These are phyloP conservation scores for Eustalomyia histrio DNA, from an alignment of 2,888 invertebrate species.

Conservation along the genomic window DNA sequence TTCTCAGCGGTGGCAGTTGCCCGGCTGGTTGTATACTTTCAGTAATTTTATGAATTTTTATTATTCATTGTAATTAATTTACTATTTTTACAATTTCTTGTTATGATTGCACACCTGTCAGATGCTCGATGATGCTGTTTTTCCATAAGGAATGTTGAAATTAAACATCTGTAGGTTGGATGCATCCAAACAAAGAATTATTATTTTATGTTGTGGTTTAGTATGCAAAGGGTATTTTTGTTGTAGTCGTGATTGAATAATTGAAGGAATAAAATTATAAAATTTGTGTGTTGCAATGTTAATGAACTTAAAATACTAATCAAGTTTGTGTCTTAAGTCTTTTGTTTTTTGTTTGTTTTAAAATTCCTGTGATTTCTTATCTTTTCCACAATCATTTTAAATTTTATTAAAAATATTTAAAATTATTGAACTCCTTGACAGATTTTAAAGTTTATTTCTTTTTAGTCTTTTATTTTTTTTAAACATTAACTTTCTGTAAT, in stretches of 20 bases:
- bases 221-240: constrained; percentile 1
- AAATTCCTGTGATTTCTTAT: not conserved
- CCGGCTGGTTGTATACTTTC: constrained; percentile 1
- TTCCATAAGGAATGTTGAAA: constrained; percentile 26
- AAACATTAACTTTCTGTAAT: no score
- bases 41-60: constrained; percentile 61
- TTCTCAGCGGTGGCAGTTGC: not conserved
- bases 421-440: no score
- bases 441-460: no score
- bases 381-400: no score
- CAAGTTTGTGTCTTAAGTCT: constrained; percentile 11
- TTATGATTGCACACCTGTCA: constrained; percentile 58
- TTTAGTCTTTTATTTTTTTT: no score
- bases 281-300: no score
- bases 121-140: constrained; percentile 19
- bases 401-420: no score
- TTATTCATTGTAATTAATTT: constrained; percentile 61
- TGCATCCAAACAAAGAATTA: not conserved
- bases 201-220: constrained; percentile 11
- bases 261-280: no score
- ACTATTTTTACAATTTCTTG: constrained; percentile 25
- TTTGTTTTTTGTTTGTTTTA: constrained; percentile 2
- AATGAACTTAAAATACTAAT: no score
- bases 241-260: no score
- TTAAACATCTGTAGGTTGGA: constrained; percentile 41